Evolutionary conservation across 2,113 vertebrate genomes (phyloP).

Genomic region (Trematocara unimaculatum): DNA sequence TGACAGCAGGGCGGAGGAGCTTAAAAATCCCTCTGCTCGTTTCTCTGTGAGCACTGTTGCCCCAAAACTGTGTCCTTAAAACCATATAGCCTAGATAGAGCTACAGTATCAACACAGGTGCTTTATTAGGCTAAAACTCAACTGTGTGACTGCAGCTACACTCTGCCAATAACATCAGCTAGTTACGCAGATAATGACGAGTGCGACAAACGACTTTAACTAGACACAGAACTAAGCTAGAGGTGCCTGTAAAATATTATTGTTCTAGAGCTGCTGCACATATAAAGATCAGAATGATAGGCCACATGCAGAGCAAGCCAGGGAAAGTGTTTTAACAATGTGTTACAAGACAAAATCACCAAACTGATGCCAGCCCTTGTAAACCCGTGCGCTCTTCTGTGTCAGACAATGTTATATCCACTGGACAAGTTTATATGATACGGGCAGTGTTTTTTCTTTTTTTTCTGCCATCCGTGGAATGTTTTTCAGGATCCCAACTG

Average conservation of each 20-base stretch:
- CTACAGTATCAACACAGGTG: neutral
- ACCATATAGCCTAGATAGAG: neutral
- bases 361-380: constrained; percentile 28
- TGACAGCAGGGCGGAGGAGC: neutral
- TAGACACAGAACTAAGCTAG: neutral
- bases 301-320: neutral
- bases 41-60: neutral
- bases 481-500: neutral
- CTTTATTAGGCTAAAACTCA: neutral
- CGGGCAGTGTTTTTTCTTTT: neutral
- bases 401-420: constrained; percentile 10
- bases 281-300: constrained; percentile 3
- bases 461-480: neutral
- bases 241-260: neutral
- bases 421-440: neutral
- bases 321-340: neutral
- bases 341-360: constrained; percentile 17
- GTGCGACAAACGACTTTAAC: neutral
- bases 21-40: neutral
- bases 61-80: neutral
- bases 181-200: neutral
- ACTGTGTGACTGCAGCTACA: neutral
- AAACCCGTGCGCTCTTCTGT: constrained; percentile 2
- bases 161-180: neutral
- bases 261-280: neutral